Evolutionary conservation across 2,888 invertebrate genomes (phyloP).

Genomic region (Mythimna loreyi): DNA sequence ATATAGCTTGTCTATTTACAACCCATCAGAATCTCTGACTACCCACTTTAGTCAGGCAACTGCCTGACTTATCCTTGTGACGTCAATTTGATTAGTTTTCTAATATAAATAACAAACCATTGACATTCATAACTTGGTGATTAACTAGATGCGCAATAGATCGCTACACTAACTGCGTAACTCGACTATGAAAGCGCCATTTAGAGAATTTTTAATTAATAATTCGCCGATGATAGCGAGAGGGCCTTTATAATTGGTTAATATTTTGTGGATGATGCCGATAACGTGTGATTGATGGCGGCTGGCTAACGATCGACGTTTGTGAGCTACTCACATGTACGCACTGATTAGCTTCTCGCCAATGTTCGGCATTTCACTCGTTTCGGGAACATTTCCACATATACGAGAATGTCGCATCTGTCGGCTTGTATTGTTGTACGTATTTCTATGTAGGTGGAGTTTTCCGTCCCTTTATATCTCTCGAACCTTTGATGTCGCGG

Average conservation of each 20-base stretch:
- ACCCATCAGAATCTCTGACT: slow-evolving; percentile 12
- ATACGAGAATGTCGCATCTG: slow-evolving; percentile 5
- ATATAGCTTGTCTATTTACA: not conserved
- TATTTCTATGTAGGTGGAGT: slow-evolving; percentile 12
- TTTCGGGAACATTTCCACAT: slow-evolving; percentile 31
- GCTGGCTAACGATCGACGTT: slow-evolving; percentile 76
- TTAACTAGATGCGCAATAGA: slow-evolving; percentile 40
- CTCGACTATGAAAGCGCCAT: slow-evolving; percentile 19
- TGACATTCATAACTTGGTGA: slow-evolving; percentile 10
- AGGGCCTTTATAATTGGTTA: slow-evolving; percentile 83
- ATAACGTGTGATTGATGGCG: slow-evolving; percentile 88
- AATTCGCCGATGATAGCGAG: slow-evolving; percentile 74
- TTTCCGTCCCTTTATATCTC: slow-evolving; percentile 20
- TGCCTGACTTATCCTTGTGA: not conserved
- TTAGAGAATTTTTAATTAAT: slow-evolving; percentile 79
- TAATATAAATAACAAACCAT: slow-evolving; percentile 14
- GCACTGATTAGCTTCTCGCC: slow-evolving; percentile 56
- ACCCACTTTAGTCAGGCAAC: slow-evolving; percentile 4
- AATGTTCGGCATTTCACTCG: slow-evolving; percentile 44
- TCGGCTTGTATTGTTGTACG: slow-evolving; percentile 23
- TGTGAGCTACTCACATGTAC: slow-evolving; percentile 55
- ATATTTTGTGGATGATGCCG: slow-evolving; percentile 84
- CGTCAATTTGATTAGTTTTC: not conserved
- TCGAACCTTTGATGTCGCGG: slow-evolving; percentile 37
- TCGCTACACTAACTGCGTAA: slow-evolving; percentile 37